Evolutionary conservation across 2,888 invertebrate species (phyloP).

Genomic region (Schrankia costaestrigalis): DNA sequence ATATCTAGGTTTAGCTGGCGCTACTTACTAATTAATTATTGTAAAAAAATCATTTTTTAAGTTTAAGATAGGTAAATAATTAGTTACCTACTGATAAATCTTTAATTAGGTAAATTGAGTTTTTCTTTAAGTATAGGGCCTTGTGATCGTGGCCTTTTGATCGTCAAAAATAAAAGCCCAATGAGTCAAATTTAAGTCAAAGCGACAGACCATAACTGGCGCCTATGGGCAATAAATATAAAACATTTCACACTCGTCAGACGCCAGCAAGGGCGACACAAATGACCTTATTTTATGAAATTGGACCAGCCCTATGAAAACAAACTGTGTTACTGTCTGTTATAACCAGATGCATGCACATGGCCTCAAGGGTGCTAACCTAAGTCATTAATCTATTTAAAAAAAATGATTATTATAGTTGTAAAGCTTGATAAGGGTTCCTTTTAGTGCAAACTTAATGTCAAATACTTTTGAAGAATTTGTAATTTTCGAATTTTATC

Average conservation of each 20-base stretch:
- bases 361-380: conserved; percentile 25
- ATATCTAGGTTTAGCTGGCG: conserved; percentile 2
- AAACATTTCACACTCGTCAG: conserved; percentile 26
- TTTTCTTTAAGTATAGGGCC: too few species aligned
- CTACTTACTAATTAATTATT: background rate
- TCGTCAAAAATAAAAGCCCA: too few species aligned
- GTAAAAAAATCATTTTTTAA: background rate
- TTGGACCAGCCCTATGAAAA: too few species aligned
- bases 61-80: background rate
- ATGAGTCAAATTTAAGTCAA: conserved; percentile 1
- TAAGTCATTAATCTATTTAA: conserved; percentile 16
- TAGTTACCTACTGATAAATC: too few species aligned
- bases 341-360: conserved; percentile 51
- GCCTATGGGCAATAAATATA: conserved; percentile 21
- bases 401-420: too few species aligned
- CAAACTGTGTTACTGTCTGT: conserved; percentile 35
- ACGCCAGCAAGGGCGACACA: conserved; percentile 11
- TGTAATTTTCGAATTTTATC: too few species aligned
- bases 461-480: too few species aligned
- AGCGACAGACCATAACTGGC: conserved; percentile 23
- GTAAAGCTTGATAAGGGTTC: too few species aligned
- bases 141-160: too few species aligned
- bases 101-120: too few species aligned
- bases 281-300: background rate
- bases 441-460: too few species aligned